phyloP scores from a whole-genome alignment of 2,797 vertebrate species.

The Gephyroberyx darwinii region DNA sequence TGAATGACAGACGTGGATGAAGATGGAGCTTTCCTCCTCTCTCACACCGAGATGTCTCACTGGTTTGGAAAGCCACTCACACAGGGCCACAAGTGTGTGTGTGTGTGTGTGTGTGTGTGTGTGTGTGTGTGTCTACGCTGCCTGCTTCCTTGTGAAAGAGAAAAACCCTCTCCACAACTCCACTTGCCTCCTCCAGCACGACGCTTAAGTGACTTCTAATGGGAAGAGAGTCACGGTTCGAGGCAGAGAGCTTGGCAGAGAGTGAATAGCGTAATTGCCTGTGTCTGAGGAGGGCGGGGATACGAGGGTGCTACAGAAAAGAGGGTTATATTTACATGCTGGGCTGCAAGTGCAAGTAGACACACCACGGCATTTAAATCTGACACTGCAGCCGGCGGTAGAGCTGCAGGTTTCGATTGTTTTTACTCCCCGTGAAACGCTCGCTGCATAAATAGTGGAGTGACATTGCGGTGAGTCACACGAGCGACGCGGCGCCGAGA shows the following conservation, averaged over 20 bases:
- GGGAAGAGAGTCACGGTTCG: constrained; percentile 61
- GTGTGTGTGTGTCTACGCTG: background rate
- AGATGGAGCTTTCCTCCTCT: constrained; percentile 15
- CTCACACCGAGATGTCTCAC: constrained; percentile 32
- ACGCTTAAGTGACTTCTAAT: constrained; percentile 75
- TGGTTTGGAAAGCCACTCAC: constrained; percentile 41
- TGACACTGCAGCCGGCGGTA: constrained; percentile 36
- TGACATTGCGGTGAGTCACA: background rate
- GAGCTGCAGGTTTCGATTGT: constrained; percentile 55
- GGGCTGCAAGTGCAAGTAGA: constrained; percentile 48
- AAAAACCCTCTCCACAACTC: constrained; percentile 53
- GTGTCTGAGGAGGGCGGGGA: constrained; percentile 57
- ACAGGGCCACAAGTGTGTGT: constrained; percentile 15
- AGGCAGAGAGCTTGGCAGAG: constrained; percentile 58
- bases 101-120: background rate
- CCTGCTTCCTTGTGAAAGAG: constrained; percentile 9
- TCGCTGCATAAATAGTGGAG: constrained; percentile 35
- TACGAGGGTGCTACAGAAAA: constrained; percentile 71
- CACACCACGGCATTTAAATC: constrained; percentile 62
- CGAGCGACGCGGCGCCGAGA: background rate
- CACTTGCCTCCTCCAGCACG: constrained; percentile 48
- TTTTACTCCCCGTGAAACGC: constrained; percentile 47
- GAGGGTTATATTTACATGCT: constrained; percentile 73
- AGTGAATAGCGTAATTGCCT: constrained; percentile 73
- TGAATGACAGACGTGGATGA: constrained; percentile 4